A percentile compares a stretch with the other conserved stretches of the same genome.
phyloP scores from a whole-genome alignment of 2,113 vertebrate genomes.

The Myiozetetes cayanensis region DNA sequence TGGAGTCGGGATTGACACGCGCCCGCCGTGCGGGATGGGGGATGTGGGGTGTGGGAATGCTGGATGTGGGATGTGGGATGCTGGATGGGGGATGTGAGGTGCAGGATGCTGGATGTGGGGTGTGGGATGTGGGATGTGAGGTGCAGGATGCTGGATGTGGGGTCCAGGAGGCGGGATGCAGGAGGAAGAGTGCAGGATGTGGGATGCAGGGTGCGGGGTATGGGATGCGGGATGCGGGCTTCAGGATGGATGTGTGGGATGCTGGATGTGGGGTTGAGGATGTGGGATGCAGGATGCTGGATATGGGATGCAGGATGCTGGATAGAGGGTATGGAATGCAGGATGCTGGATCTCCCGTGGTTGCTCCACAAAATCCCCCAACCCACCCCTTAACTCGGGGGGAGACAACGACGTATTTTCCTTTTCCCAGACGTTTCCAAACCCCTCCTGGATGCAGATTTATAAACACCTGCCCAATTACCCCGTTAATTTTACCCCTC shows the following conservation, averaged over 20 bases:
- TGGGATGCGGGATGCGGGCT: too few relatives aligned
- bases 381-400: neutral
- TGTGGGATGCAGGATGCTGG: accelerated
- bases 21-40: neutral
- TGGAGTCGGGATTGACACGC: conserved; percentile 58
- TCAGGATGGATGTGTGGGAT: too few relatives aligned
- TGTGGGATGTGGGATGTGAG: accelerated
- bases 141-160: neutral
- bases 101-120: accelerated
- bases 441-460: neutral
- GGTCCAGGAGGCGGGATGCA: too few relatives aligned
- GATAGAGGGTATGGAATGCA: neutral
- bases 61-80: accelerated
- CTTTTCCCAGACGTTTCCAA: neutral
- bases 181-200: too few relatives aligned
- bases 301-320: neutral
- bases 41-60: accelerated
- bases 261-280: neutral
- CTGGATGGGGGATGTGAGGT: accelerated
- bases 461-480: conserved; percentile 2
- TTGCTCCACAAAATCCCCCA: neutral
- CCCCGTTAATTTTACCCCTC: neutral
- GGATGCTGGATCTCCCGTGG: neutral
- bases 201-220: too few relatives aligned
- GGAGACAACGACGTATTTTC: neutral